Evolutionary conservation across 2,888 invertebrate species (phyloP), one percentile per base, ranked within the genome.

Genomic region (Ectemnius lituratus): DNA sequence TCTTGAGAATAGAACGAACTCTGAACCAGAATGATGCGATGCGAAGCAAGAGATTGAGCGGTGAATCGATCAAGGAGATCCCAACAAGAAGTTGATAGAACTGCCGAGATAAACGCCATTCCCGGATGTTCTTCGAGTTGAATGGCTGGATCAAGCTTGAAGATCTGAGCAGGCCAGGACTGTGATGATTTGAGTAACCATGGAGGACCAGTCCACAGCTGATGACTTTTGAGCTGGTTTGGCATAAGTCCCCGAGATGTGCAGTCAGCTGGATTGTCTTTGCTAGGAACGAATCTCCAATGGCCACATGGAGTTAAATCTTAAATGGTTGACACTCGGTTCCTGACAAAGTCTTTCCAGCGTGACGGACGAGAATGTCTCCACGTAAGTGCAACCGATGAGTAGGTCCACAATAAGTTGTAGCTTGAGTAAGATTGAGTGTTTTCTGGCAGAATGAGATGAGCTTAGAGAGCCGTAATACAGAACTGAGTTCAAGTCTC

Each of bases 271-370:
- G 79, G 76, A 16, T 80, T 78, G 11, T 28, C 37, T 6, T 46
- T 68, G 16, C 79, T 76, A 13, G 78, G 70, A n/a, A 76, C 67
- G 5, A 70, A 71, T 11, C 66, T 20, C 76, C 75, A 81, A 0
- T 65, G 61, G 14, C 65, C 70, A 2, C n/a, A 4, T 46, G 57
- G 28, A 5, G 14, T 4, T 2, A 65, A 23, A 5, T 65, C 65
- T 58, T 65, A 58, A n/a, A 58, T 46, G 16, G 8, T 8, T 3
- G 60, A 27, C 13, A 60, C 60, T 23, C 60, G 23, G 13, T 67
- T 67, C 16, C 60, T 47, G 16, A 60, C 67, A 14, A 18, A 67
- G 1, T 60, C 60, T 13, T 60, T 67, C 67, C 67, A 60, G 2
- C 60, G 47, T 11, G 37, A 58, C 4, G 49, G 49, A 2, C 28